phyloP scores from a whole-genome alignment of 2,888 invertebrate species.

The Erebia aethiops region DNA sequence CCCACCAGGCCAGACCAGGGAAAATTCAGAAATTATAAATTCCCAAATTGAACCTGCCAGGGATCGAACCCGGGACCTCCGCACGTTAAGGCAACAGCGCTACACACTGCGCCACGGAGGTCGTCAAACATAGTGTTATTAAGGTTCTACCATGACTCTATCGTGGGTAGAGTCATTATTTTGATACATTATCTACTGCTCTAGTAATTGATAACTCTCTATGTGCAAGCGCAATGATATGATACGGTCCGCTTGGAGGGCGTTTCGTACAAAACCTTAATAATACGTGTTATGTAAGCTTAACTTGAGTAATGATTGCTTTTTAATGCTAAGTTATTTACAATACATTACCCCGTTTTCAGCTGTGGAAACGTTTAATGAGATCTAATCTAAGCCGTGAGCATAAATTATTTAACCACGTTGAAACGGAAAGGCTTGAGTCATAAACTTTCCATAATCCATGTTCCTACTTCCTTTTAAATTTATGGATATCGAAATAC shows the following conservation, averaged over 20 bases:
- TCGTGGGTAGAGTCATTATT: not conserved
- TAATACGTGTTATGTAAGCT: constrained; percentile 25
- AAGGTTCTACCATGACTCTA: not conserved
- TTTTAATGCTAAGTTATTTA: constrained; percentile 34
- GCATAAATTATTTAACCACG: not conserved
- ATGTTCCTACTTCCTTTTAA: too few species aligned
- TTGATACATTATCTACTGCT: not conserved
- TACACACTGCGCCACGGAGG: too few species aligned
- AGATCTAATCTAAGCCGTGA: not conserved
- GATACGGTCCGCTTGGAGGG: constrained; percentile 35
- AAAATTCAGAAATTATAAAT: too few species aligned
- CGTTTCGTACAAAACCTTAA: constrained; percentile 25
- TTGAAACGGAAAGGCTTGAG: not conserved
- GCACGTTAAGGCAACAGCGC: too few species aligned
- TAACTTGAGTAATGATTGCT: constrained; percentile 33
- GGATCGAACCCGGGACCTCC: too few species aligned
- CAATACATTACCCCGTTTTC: constrained; percentile 32
- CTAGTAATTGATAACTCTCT: not conserved
- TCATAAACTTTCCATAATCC: too few species aligned
- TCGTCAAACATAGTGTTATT: not conserved
- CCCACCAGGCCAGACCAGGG: too few species aligned
- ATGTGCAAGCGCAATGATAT: constrained; percentile 23
- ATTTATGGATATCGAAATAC: too few species aligned
- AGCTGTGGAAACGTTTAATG: constrained; percentile 22
- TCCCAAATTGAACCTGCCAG: too few species aligned